Percentiles rank a stretch among this genome's conserved stretches.
phyloP scores from a whole-genome alignment of 2,797 vertebrate species.

The Ctenosaura bakeri region DNA sequence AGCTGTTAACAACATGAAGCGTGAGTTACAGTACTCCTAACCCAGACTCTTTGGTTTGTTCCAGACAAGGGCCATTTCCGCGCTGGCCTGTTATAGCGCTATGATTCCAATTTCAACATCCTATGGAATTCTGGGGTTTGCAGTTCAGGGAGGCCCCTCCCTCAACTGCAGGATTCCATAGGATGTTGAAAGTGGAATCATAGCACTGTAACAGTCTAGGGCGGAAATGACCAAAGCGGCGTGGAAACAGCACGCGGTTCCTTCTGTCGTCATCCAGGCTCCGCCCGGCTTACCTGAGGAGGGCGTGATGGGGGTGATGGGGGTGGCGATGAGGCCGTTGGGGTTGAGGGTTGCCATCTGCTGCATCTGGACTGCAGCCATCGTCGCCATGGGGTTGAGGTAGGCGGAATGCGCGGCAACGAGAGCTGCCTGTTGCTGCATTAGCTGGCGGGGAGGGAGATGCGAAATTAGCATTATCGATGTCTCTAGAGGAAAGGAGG shows the following conservation, averaged over 20 bases:
- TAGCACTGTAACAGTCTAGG: too few species aligned
- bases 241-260: neutral
- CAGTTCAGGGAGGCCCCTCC: too few species aligned
- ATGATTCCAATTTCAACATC: too few species aligned
- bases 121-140: too few species aligned
- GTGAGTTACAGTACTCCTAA: neutral
- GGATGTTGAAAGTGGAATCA: too few species aligned
- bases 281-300: constrained; percentile 79
- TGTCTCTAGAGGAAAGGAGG: accelerated
- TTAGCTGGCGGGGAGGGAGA: constrained; percentile 81
- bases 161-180: too few species aligned
- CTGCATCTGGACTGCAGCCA: constrained; percentile 95
- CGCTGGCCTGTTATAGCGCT: too few species aligned
- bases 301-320: constrained; percentile 80
- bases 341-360: constrained; percentile 94
- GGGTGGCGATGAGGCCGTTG: constrained; percentile 93
- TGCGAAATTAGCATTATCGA: neutral
- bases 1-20: neutral
- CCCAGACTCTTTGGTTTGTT: neutral
- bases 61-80: too few species aligned
- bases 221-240: too few species aligned
- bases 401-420: constrained; percentile 93
- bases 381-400: constrained; percentile 95
- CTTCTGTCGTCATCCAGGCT: accelerated
- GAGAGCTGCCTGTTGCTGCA: constrained; percentile 93